Percentiles rank a stretch among this genome's conserved stretches.
phyloP scores from a whole-genome alignment of 2,113 vertebrate species.

The Hippocampus comes region DNA sequence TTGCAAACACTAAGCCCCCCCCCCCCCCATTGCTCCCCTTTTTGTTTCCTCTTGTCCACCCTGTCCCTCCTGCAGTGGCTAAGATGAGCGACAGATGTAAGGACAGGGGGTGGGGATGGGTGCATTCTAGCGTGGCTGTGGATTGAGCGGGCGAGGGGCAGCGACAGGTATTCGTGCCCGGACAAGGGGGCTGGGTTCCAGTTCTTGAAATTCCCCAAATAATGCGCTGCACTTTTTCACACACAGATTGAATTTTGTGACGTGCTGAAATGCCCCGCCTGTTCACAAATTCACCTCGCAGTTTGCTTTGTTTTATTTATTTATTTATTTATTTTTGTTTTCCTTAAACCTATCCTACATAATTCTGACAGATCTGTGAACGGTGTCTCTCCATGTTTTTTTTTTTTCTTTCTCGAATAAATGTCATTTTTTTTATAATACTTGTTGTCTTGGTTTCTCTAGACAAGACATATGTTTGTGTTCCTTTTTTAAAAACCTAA shows the following conservation, averaged over 20 bases:
- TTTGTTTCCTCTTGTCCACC: constrained; percentile 73
- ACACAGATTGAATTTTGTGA: no score
- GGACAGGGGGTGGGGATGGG: constrained; percentile 69
- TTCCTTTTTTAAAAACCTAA: not conserved
- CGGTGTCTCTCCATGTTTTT: no score
- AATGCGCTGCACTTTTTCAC: not conserved
- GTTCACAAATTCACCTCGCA: no score
- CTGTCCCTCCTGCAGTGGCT: constrained; percentile 75
- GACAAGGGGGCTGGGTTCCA: not conserved
- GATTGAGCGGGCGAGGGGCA: constrained; percentile 21
- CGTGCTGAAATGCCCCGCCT: no score
- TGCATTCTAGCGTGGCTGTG: constrained; percentile 55
- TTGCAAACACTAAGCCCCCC: constrained; percentile 72
- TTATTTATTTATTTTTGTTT: no score
- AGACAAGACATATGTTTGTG: no score
- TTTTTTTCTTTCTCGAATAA: no score
- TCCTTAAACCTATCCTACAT: no score
- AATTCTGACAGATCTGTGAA: no score
- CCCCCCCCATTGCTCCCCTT: constrained; percentile 73
- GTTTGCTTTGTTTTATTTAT: no score
- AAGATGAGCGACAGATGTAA: constrained; percentile 80
- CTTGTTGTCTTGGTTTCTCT: no score
- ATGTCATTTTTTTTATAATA: no score
- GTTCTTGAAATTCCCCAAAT: not conserved
- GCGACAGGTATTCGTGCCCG: not conserved